Evolutionary conservation across 2,888 invertebrate genomes (phyloP), one percentile per base, ranked within the genome.

Genomic region (Noctua janthe): DNA sequence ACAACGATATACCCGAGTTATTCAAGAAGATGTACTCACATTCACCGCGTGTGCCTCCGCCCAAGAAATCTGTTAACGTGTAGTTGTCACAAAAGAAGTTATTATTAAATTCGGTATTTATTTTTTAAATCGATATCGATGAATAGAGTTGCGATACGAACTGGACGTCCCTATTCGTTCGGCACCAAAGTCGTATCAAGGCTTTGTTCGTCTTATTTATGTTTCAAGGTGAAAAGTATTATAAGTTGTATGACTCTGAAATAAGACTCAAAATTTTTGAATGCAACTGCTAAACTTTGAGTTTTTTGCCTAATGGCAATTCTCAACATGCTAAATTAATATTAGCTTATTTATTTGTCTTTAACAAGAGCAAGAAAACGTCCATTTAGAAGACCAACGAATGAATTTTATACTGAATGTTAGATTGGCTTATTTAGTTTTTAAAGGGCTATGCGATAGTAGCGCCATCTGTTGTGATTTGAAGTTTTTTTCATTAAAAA

Each of bases 1-100:
- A 98, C 88, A 98, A 98, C 93, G 98, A 98, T 89, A 97, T 99
- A 88, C 96, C 97, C 67, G 97, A 97, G 70, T 96, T 98, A 87
- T 98, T 98, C 94, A 97, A 97, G 89, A 98, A 98, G 92, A 95
- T 99, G 64, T 98, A 99, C 93, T 97, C 98, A 0, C 97, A 97
- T 90, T 98, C 98, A 29, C 97, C 97, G 39, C 91, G 97, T 78
- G 96, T 96, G 79, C 93, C 94, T 71, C 88, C 88, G 7, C 81
- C 92, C 6, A 96, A 96, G 92, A 96, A 95, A 92, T 90, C 93
- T 76, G 93, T 93, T 47, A 96, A 95, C 86, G 86, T 95, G 82
- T 95, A 81, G 69, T 13, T 64, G 78, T 66, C 56, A 70, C 47
- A 69, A 74, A 72, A 56, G 35, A 35, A 62, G 1, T 54, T 62